phyloP scores from a whole-genome alignment of 2,113 vertebrate genomes.

The Neodontobutis hainanensis region DNA sequence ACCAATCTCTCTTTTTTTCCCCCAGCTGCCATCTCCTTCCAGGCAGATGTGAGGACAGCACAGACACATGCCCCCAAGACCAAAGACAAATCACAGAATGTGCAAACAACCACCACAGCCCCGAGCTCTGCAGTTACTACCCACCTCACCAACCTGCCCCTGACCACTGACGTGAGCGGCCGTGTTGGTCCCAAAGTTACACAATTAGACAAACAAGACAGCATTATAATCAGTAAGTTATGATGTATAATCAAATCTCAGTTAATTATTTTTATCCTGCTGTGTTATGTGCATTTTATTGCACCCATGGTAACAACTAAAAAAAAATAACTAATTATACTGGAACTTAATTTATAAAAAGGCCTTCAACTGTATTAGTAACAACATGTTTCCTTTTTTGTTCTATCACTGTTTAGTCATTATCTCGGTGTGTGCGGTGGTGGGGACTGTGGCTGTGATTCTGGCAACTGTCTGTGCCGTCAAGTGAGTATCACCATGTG shows the following conservation, averaged over 20 bases:
- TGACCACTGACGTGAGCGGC: background rate
- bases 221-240: slow-evolving; percentile 84
- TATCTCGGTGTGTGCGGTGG: slow-evolving; percentile 79
- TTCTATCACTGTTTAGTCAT: slow-evolving; percentile 75
- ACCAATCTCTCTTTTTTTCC: background rate
- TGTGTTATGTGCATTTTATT: background rate
- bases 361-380: background rate
- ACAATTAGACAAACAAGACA: slow-evolving; percentile 60
- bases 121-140: background rate
- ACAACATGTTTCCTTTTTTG: background rate
- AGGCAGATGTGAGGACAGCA: slow-evolving; percentile 6
- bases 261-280: background rate
- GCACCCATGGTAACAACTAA: background rate
- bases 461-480: slow-evolving; percentile 83
- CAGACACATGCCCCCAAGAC: slow-evolving; percentile 1
- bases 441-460: slow-evolving; percentile 78
- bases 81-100: slow-evolving; percentile 10
- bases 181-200: slow-evolving; percentile 68
- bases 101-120: slow-evolving; percentile 10
- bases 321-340: background rate
- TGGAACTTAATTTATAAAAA: too few relatives aligned
- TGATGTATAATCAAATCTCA: background rate
- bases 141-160: slow-evolving; percentile 11
- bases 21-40: slow-evolving; percentile 20
- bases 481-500: slow-evolving; percentile 79